These are phyloP conservation scores for Diabrotica virgifera DNA, from an alignment of 1,140 invertebrate genomes.

Conservation along the genomic window DNA sequence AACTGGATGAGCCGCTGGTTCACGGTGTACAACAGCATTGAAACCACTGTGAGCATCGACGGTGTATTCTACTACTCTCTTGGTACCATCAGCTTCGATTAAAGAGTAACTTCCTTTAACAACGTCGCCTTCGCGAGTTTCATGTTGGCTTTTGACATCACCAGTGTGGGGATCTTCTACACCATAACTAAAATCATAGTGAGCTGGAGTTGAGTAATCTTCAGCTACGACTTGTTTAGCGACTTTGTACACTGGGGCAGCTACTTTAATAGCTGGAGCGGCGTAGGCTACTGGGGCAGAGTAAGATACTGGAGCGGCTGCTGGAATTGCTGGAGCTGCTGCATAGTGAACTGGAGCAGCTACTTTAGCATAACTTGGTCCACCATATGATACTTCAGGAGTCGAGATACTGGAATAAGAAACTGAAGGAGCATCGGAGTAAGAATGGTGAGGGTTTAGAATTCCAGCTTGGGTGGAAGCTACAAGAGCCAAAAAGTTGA, in stretches of 20 bases:
- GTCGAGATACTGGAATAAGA: not conserved
- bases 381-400: not conserved
- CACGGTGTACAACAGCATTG: constrained; percentile 26
- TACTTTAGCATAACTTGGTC: not conserved
- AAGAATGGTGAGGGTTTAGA: not conserved
- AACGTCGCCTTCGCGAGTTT: constrained; percentile 25
- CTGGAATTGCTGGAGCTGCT: not conserved
- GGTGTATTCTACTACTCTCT: constrained; percentile 28
- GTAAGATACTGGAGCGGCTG: not conserved
- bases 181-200: constrained; percentile 33
- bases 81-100: constrained; percentile 30
- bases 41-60: constrained; percentile 25
- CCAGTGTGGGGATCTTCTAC: constrained; percentile 53
- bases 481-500: too few species aligned
- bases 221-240: not conserved
- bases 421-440: constrained; percentile 6
- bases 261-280: too few species aligned
- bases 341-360: constrained; percentile 4
- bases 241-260: constrained; percentile 16
- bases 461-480: too few species aligned
- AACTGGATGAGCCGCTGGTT: not conserved
- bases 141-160: constrained; percentile 30
- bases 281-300: not conserved
- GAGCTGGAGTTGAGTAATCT: constrained; percentile 10
- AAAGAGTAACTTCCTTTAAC: constrained; percentile 29